phyloP scores from a whole-genome alignment of 2,113 vertebrate species.

The Emydocephalus ijimae region DNA sequence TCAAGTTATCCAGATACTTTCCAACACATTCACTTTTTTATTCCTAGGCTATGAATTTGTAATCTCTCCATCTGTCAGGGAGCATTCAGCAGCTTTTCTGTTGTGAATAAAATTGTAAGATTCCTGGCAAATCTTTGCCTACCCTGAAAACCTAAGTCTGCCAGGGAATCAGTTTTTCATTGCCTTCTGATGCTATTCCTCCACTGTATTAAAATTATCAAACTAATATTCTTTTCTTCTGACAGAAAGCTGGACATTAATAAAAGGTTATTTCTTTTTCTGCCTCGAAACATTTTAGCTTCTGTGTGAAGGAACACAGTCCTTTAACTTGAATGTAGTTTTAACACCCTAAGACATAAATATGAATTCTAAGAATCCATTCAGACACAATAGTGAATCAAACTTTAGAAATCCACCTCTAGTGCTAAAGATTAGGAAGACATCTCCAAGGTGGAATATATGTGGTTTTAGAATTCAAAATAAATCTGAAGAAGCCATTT shows the following conservation, averaged over 20 bases:
- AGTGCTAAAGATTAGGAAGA: not conserved
- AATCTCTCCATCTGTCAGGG: not conserved
- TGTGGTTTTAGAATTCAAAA: not conserved
- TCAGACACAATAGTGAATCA: not conserved
- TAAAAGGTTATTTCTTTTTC: not conserved
- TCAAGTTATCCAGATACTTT: not conserved
- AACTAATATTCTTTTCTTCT: not conserved
- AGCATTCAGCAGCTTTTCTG: not conserved
- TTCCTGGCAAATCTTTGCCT: not conserved
- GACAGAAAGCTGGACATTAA: not conserved
- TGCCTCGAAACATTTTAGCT: not conserved
- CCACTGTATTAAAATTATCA: not conserved
- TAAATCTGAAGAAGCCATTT: not conserved
- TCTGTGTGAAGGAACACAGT: not conserved
- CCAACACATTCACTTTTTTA: not conserved
- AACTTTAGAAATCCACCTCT: not conserved
- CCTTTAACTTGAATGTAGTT: not conserved
- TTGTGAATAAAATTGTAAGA: not conserved
- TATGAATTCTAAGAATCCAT: not conserved
- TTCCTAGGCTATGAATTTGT: not conserved
- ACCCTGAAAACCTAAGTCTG: not conserved
- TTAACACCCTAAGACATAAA: not conserved
- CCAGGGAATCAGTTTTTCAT: not conserved
- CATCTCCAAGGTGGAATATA: not conserved
- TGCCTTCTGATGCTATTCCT: not conserved